Conservation (phyloP, 2,113 vertebrate genomes). For the Phrynosoma blainvillii region DNA sequence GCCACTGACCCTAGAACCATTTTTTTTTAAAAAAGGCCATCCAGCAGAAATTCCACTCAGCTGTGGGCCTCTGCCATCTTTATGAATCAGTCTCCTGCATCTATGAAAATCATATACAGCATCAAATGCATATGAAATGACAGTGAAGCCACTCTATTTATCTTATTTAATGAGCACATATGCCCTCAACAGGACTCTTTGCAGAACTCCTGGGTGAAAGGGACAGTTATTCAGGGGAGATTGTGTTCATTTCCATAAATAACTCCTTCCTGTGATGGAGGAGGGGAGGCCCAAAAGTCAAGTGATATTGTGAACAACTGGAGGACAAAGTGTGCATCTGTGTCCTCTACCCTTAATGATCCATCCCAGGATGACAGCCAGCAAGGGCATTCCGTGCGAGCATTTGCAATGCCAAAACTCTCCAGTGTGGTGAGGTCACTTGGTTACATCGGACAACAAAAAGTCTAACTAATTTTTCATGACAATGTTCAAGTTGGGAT, state of each 20-base stretch:
- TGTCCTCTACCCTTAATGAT: conserved; percentile 53
- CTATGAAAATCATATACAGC: conserved; percentile 32
- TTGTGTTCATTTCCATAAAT: conserved; percentile 70
- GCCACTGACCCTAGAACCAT: too few species aligned
- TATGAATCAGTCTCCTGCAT: neutral
- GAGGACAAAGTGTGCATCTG: conserved; percentile 27
- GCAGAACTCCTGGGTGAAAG: conserved; percentile 56
- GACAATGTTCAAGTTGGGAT: conserved; percentile 56
- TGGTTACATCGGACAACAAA: conserved; percentile 5
- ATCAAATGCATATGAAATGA: conserved; percentile 6
- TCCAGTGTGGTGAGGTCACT: conserved; percentile 60
- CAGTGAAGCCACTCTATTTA: conserved; percentile 20
- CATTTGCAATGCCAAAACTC: conserved; percentile 55
- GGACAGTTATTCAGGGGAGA: conserved; percentile 65
- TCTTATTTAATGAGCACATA: conserved; percentile 49
- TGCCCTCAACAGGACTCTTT: conserved; percentile 48
- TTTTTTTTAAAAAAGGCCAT: too few species aligned
- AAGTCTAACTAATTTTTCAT: conserved; percentile 54
- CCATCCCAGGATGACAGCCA: conserved; percentile 60
- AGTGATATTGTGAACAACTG: conserved; percentile 48
- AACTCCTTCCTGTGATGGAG: conserved; percentile 61
- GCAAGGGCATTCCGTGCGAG: conserved; percentile 54
- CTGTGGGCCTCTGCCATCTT: neutral
- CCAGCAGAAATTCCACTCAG: neutral
- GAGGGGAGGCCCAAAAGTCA: conserved; percentile 2